phyloP scores from a whole-genome alignment of 2,797 vertebrate species.

The Rhynchotus rufescens region DNA sequence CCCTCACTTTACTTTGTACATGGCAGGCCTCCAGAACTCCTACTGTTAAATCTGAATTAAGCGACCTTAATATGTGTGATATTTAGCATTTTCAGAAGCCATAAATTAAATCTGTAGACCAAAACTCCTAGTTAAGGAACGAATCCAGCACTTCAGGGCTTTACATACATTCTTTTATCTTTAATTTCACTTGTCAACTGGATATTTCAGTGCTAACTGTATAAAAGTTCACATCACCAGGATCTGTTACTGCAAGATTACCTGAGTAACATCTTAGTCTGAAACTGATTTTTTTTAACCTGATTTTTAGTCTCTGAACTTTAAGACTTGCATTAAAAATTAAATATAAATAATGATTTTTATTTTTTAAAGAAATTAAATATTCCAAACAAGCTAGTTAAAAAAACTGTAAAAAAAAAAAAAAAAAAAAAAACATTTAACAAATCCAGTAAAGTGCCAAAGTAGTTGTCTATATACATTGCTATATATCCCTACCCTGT shows the following conservation, averaged over 20 bases:
- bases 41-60: constrained; percentile 67
- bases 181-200: constrained; percentile 32
- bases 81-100: constrained; percentile 62
- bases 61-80: constrained; percentile 54
- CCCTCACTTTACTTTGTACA: constrained; percentile 35
- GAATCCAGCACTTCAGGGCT: constrained; percentile 15
- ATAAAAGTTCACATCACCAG: constrained; percentile 51
- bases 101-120: constrained; percentile 42
- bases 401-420: constrained; percentile 15
- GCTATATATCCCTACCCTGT: not conserved
- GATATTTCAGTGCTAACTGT: constrained; percentile 27
- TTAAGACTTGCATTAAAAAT: constrained; percentile 14
- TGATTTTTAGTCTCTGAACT: constrained; percentile 44
- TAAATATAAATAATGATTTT: constrained; percentile 52
- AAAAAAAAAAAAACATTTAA: not conserved
- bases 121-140: constrained; percentile 34
- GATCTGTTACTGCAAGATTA: constrained; percentile 50
- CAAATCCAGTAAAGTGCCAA: constrained; percentile 20
- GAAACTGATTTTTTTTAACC: not conserved
- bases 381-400: constrained; percentile 36
- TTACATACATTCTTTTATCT: constrained; percentile 27
- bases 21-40: constrained; percentile 60
- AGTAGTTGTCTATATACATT: not conserved
- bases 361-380: constrained; percentile 53
- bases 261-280: constrained; percentile 31